These are phyloP conservation scores for Apotomis betuletana DNA, from an alignment of 2,888 invertebrate genomes.

Conservation along the genomic window DNA sequence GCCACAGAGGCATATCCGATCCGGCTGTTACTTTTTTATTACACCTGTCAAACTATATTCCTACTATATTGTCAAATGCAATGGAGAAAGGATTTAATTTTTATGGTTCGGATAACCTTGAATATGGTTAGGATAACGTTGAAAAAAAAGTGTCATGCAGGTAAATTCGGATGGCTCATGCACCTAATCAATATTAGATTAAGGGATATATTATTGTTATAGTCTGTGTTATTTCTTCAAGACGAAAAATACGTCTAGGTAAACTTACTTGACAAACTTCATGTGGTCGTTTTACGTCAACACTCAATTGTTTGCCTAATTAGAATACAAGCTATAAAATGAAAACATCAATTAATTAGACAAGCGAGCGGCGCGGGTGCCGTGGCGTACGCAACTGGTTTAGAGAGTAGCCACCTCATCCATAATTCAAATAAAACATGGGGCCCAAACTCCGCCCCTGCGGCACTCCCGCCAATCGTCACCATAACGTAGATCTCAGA, in stretches of 20 bases:
- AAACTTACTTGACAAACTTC: constrained; percentile 52
- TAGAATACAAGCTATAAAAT: constrained; percentile 79
- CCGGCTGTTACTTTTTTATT: too few relatives aligned
- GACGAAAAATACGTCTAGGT: constrained; percentile 43
- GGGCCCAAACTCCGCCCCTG: constrained; percentile 81
- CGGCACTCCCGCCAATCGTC: constrained; percentile 77
- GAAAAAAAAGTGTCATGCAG: too few relatives aligned
- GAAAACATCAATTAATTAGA: constrained; percentile 82
- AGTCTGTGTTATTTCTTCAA: constrained; percentile 1
- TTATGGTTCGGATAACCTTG: too few relatives aligned
- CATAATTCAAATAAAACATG: constrained; percentile 83
- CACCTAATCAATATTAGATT: too few relatives aligned
- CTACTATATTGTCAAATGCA: too few relatives aligned
- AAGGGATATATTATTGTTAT: too few relatives aligned
- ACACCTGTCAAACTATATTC: too few relatives aligned
- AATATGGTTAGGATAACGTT: too few relatives aligned
- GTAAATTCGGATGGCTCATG: too few relatives aligned
- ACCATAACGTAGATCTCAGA: constrained; percentile 64
- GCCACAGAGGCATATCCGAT: neutral
- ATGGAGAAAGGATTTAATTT: too few relatives aligned
- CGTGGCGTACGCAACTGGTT: constrained; percentile 80
- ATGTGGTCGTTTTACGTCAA: constrained; percentile 59
- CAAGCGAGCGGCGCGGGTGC: constrained; percentile 78
- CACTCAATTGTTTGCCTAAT: constrained; percentile 76
- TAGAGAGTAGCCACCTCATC: constrained; percentile 76